phyloP scores from a whole-genome alignment of 2,113 vertebrate species.

The Alaudala cheleensis region DNA sequence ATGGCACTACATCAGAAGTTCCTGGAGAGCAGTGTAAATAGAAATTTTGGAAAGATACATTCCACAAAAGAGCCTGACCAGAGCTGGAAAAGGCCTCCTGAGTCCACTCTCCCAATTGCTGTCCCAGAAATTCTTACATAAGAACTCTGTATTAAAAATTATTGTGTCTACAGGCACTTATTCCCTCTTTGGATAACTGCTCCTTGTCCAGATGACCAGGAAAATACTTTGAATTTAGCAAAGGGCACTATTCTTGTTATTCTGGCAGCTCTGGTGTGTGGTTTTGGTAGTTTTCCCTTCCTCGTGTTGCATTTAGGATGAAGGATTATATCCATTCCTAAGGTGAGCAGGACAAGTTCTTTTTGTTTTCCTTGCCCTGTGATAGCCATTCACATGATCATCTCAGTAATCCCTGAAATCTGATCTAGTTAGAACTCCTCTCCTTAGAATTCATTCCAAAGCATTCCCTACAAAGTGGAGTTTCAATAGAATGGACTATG shows the following conservation, averaged over 20 bases:
- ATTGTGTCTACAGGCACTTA: background rate
- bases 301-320: background rate
- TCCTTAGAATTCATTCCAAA: background rate
- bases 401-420: conserved; percentile 15
- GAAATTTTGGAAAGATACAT: background rate
- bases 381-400: background rate
- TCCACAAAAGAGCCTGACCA: background rate
- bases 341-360: background rate
- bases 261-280: background rate
- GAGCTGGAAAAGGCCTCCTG: background rate
- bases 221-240: background rate
- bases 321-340: background rate
- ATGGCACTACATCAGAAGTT: background rate
- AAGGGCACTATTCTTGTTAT: background rate
- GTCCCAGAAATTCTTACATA: background rate
- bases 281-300: background rate
- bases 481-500: background rate
- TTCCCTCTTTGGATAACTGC: background rate
- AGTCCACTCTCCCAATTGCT: background rate
- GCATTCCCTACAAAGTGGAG: background rate
- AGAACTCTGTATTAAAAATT: background rate
- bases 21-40: background rate
- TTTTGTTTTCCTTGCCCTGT: background rate
- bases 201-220: background rate
- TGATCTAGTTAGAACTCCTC: background rate